Base-by-base conservation (phyloP, 2,113 vertebrate species). In the Sander lucioperca region DNA sequence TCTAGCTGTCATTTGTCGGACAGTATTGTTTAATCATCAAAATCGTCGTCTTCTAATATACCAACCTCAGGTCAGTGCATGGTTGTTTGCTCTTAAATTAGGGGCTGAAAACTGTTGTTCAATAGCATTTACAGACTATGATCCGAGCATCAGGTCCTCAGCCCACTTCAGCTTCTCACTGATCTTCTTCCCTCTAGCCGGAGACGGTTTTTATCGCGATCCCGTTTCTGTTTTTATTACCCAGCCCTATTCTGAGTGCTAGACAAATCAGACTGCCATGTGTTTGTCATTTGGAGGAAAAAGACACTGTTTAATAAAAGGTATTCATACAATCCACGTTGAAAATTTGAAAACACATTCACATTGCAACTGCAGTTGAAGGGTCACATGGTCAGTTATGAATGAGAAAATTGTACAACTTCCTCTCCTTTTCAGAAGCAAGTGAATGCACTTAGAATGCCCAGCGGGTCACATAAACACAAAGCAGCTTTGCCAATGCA, bases 381-480 rank as follows among this genome's bases (percentile, higher is more conserved):
- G 43, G 62, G 67, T 71, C 8, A 36, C 33, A 77, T 47, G 69
- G 67, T 74, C 74, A 80, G 58, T 16, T 77, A 47, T 81, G 48
- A 82, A 77, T 74, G 65, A 74, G 30, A 45, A 77, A 70, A 70
- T 25, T 61, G 33, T 16, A 0, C 53, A 30, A 53, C 66, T 51
- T 68, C 59, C 14, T 79, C 47, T 86, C 18, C 43, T 68, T 68
- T 53, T 73, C 25, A 69, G 19, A 50, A 43, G 12, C n/a, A 50
- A 50, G 62, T 73, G 39, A 74, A 74, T 25, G 59, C 63, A 15
- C 43, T 53, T 47, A 61, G 45, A 50, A 36, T 18, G 27, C 53
- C 39, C 19, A 1, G 23, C 8, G n/a, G 59, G 30, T 58, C 69
- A 48, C 48, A 45, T 33, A 21, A 74, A 74, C 67, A 79, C 19